Percentiles rank a stretch among this genome's conserved stretches.
phyloP scores from a whole-genome alignment of 1,140 invertebrate genomes.

The Tetraneura akinire region DNA sequence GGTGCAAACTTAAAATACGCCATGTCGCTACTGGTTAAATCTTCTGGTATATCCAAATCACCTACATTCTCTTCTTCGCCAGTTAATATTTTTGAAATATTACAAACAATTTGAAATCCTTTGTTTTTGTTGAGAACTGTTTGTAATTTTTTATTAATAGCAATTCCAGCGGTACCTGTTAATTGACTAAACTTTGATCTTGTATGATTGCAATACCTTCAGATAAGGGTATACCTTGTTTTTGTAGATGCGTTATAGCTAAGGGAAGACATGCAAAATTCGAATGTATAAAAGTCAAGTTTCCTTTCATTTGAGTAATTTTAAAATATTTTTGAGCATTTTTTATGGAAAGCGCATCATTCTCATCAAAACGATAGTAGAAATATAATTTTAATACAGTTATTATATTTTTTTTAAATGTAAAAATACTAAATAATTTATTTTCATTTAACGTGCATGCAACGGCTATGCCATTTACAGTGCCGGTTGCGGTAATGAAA shows the following conservation, averaged over 20 bases:
- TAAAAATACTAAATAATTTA: too few species aligned
- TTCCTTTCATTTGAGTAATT: not conserved
- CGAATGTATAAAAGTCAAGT: not conserved
- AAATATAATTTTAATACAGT: too few species aligned
- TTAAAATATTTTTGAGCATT: slow-evolving; percentile 3
- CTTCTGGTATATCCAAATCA: not conserved
- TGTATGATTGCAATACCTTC: slow-evolving; percentile 14
- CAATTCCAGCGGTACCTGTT: too few species aligned
- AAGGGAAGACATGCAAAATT: not conserved
- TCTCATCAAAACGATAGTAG: slow-evolving; percentile 4
- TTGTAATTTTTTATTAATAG: too few species aligned
- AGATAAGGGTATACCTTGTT: slow-evolving; percentile 15
- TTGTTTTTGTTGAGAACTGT: slow-evolving; percentile 2
- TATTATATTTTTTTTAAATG: too few species aligned
- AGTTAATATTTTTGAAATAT: slow-evolving; percentile 14
- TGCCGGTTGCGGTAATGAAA: too few species aligned
- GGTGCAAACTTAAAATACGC: not conserved
- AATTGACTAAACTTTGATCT: too few species aligned
- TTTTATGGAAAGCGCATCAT: not conserved
- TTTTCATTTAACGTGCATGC: too few species aligned
- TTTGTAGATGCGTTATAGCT: slow-evolving; percentile 6
- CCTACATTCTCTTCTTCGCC: not conserved
- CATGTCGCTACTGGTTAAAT: not conserved
- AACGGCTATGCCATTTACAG: too few species aligned
- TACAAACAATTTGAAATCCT: not conserved